A percentile compares a stretch with the other conserved stretches of the same genome.
phyloP scores from a whole-genome alignment of 2,888 invertebrate genomes.

The Didymodactylos carnosus region DNA sequence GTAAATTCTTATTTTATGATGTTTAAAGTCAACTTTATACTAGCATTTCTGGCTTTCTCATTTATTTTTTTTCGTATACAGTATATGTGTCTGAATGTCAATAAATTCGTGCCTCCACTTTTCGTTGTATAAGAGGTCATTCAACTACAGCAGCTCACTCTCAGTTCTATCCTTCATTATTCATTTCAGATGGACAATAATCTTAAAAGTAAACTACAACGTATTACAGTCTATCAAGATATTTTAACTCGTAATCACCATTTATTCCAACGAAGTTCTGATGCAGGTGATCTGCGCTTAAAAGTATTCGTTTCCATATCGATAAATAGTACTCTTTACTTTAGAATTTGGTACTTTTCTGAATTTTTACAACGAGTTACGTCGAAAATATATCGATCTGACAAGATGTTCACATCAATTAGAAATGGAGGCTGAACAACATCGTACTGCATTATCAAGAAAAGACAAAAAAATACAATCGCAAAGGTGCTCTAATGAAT shows the following conservation, averaged over 20 bases:
- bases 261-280: not conserved
- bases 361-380: not conserved
- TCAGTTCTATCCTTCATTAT: no score
- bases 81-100: no score
- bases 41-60: no score
- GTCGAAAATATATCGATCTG: not conserved
- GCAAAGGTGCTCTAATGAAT: no score
- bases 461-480: constrained; percentile 1
- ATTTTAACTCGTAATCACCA: not conserved
- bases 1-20: no score
- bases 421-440: not conserved
- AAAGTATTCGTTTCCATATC: not conserved
- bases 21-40: no score
- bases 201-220: not conserved
- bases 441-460: not conserved
- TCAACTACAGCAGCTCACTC: no score
- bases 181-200: no score
- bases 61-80: no score
- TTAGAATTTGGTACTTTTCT: not conserved
- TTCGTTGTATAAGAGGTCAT: no score
- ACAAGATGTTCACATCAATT: not conserved
- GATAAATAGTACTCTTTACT: not conserved
- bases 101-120: no score
- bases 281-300: not conserved
- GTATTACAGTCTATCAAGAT: not conserved